Evolutionary conservation across 2,888 invertebrate species (phyloP).

Genomic region (Pyrochroa serraticornis): DNA sequence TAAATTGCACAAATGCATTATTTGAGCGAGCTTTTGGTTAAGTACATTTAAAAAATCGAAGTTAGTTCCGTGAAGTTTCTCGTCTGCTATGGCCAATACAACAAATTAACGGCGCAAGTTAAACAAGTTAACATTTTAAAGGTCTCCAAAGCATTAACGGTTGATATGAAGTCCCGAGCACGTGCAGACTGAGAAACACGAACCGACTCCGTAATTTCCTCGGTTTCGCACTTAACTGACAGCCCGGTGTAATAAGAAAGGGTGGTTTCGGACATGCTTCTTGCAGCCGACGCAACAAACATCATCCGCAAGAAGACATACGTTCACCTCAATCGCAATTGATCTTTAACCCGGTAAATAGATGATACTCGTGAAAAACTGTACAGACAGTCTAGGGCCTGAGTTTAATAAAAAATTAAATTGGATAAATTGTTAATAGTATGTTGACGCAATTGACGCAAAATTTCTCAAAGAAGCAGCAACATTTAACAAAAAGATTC

Average conservation of each 20-base stretch:
- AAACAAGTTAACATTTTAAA: conserved; percentile 32
- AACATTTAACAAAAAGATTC: too few relatives aligned
- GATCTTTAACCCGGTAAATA: conserved; percentile 14
- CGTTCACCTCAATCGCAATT: conserved; percentile 3
- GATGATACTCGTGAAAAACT: background rate
- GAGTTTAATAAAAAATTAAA: too few relatives aligned
- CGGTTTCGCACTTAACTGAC: conserved; percentile 36
- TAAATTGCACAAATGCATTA: too few relatives aligned
- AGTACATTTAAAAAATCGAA: too few relatives aligned
- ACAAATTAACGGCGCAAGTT: conserved; percentile 3
- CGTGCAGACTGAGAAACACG: conserved; percentile 36
- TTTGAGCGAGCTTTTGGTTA: too few relatives aligned
- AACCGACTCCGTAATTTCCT: conserved; percentile 39
- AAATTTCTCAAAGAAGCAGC: too few relatives aligned
- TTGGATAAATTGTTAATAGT: too few relatives aligned
- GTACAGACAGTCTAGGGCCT: too few relatives aligned
- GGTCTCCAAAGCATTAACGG: conserved; percentile 25
- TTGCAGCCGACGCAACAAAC: conserved; percentile 20
- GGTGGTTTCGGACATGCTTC: conserved; percentile 14
- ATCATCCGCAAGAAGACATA: conserved; percentile 10
- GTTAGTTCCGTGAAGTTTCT: too few relatives aligned
- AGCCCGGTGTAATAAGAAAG: conserved; percentile 36
- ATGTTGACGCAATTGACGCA: too few relatives aligned
- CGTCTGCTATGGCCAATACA: too few relatives aligned
- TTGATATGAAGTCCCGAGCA: conserved; percentile 29